phyloP scores from a whole-genome alignment of 2,888 invertebrate species.

The Drosophila recens region DNA sequence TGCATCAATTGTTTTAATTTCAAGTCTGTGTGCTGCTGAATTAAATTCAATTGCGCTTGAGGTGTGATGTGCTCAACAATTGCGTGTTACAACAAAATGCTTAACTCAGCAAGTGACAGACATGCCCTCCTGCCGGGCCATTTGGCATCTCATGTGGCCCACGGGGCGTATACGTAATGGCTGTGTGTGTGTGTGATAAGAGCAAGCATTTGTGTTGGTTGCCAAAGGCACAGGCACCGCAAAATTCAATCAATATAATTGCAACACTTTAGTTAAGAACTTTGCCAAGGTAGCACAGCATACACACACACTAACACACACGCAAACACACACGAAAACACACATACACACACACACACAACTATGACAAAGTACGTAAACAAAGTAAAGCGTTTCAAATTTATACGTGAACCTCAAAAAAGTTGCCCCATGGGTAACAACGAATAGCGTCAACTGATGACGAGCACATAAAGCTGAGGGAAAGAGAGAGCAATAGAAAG shows the following conservation, averaged over 20 bases:
- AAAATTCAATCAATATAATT: conserved; percentile 79
- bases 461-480: conserved; percentile 22
- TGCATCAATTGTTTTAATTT: neutral
- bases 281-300: conserved; percentile 31
- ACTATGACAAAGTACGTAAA: conserved; percentile 72
- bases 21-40: conserved; percentile 5
- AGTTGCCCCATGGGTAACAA: conserved; percentile 49
- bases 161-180: conserved; percentile 33
- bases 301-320: neutral
- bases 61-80: conserved; percentile 31
- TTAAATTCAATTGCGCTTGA: conserved; percentile 19
- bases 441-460: conserved; percentile 52
- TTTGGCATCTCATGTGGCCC: conserved; percentile 19
- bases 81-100: conserved; percentile 15
- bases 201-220: conserved; percentile 34
- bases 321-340: conserved; percentile 4
- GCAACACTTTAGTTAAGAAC: conserved; percentile 74
- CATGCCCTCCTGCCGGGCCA: conserved; percentile 26
- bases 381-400: conserved; percentile 74
- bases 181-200: neutral
- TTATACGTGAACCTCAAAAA: conserved; percentile 67
- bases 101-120: conserved; percentile 34
- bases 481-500: conserved; percentile 4
- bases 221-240: conserved; percentile 52
- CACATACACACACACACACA: conserved; percentile 9